Conservation (phyloP, 2,888 invertebrate species). For the Ptychoptera contaminata region DNA sequence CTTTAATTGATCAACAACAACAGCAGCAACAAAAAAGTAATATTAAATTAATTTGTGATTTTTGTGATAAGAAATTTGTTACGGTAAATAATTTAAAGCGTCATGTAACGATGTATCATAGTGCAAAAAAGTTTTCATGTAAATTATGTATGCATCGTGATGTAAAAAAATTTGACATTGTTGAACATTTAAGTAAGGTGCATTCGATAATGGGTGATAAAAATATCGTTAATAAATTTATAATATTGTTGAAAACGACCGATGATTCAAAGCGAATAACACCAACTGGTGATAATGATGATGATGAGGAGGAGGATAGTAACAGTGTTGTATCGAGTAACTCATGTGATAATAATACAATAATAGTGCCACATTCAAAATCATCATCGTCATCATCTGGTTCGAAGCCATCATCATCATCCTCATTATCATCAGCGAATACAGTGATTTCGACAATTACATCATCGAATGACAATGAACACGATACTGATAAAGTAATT, state of each 20-base stretch:
- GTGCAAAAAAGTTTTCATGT: conserved; percentile 50
- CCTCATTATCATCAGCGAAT: no score
- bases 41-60: conserved; percentile 19
- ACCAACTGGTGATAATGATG: conserved; percentile 5
- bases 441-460: no score
- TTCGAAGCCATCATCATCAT: no score
- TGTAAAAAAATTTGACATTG: conserved; percentile 45
- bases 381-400: no score
- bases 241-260: conserved; percentile 16
- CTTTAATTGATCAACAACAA: not conserved
- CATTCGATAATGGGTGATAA: conserved; percentile 43
- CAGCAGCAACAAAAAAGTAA: not conserved
- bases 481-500: no score
- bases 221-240: conserved; percentile 26
- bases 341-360: no score
- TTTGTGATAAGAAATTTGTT: conserved; percentile 27
- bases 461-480: no score
- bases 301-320: not conserved
- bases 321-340: not conserved
- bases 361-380: no score
- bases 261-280: no score
- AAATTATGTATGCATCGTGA: conserved; percentile 55
- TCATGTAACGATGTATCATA: conserved; percentile 30
- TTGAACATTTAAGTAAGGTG: conserved; percentile 44
- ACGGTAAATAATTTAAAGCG: conserved; percentile 28